Percentiles rank a stretch among this genome's conserved stretches.
phyloP scores from a whole-genome alignment of 2,888 invertebrate species.

The Zhengitettix transpicula region DNA sequence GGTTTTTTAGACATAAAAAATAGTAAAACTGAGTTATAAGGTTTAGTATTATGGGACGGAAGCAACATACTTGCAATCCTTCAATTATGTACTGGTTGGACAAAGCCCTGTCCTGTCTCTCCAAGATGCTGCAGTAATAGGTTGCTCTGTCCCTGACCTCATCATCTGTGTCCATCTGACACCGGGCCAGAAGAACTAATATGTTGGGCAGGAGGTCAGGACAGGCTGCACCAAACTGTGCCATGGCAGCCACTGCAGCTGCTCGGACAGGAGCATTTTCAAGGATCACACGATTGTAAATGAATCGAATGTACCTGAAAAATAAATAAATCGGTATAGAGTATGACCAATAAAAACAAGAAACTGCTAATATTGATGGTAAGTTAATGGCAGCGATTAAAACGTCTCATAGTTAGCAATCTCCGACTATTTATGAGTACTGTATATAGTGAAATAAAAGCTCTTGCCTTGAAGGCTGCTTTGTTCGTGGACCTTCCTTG shows the following conservation, averaged over 20 bases:
- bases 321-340: too few species aligned
- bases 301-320: slow-evolving; percentile 37
- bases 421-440: too few species aligned
- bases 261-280: slow-evolving; percentile 92
- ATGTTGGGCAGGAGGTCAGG: slow-evolving; percentile 79
- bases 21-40: too few species aligned
- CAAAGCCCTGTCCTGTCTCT: slow-evolving; percentile 46
- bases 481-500: slow-evolving; percentile 90
- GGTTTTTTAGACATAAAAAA: too few species aligned
- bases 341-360: too few species aligned
- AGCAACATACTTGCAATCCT: slow-evolving; percentile 35
- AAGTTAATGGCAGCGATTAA: too few species aligned
- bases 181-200: slow-evolving; percentile 59
- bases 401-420: too few species aligned
- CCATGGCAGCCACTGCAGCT: slow-evolving; percentile 93
- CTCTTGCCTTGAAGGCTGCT: slow-evolving; percentile 60
- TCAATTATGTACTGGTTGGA: slow-evolving; percentile 65
- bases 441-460: neutral
- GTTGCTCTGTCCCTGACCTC: slow-evolving; percentile 97
- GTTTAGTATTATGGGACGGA: too few species aligned
- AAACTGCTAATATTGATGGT: too few species aligned
- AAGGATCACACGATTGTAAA: slow-evolving; percentile 69
- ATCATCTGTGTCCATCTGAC: slow-evolving; percentile 93
- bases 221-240: slow-evolving; percentile 94
- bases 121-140: slow-evolving; percentile 79